Percentiles rank a stretch among this genome's conserved stretches.
Evolutionary conservation across 1,140 invertebrate genomes (phyloP).

Genomic region (Pseudobourletiella spinata): DNA sequence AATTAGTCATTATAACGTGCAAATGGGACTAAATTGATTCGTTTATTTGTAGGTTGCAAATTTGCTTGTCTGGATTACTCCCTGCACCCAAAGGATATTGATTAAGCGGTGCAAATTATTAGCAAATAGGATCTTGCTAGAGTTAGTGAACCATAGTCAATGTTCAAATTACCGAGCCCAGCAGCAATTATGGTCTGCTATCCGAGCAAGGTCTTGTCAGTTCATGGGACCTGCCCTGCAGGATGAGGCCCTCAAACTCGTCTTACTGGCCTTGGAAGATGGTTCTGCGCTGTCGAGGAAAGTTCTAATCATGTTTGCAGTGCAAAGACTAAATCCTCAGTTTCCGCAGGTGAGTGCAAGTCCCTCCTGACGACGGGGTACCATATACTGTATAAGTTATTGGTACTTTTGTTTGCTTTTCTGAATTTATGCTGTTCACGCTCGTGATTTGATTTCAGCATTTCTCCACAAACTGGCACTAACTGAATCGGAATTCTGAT

Average conservation of each 20-base stretch:
- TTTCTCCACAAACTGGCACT: no score
- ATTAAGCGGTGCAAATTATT: neutral
- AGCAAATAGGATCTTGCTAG: neutral
- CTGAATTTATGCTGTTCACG: neutral
- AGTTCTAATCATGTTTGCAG: conserved; percentile 97
- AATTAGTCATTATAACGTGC: neutral
- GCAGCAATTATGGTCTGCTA: conserved; percentile 70
- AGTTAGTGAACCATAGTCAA: conserved; percentile 1
- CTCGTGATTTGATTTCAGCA: no score
- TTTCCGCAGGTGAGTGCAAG: conserved; percentile 65
- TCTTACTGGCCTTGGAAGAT: conserved; percentile 87
- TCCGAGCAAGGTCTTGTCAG: conserved; percentile 91
- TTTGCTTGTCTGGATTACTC: conserved; percentile 16
- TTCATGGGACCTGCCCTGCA: conserved; percentile 97
- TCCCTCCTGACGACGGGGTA: neutral
- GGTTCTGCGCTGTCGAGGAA: conserved; percentile 94
- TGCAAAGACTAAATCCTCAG: conserved; percentile 85
- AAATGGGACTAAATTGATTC: neutral
- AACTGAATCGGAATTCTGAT: no score
- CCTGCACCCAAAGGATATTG: conserved; percentile 40
- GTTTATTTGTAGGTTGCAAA: conserved; percentile 17
- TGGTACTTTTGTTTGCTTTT: neutral
- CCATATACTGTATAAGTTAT: no score
- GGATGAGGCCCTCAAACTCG: conserved; percentile 91
- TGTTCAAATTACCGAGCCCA: conserved; percentile 15